phyloP scores from a whole-genome alignment of 2,888 invertebrate genomes.

The Isoperla grammatica region DNA sequence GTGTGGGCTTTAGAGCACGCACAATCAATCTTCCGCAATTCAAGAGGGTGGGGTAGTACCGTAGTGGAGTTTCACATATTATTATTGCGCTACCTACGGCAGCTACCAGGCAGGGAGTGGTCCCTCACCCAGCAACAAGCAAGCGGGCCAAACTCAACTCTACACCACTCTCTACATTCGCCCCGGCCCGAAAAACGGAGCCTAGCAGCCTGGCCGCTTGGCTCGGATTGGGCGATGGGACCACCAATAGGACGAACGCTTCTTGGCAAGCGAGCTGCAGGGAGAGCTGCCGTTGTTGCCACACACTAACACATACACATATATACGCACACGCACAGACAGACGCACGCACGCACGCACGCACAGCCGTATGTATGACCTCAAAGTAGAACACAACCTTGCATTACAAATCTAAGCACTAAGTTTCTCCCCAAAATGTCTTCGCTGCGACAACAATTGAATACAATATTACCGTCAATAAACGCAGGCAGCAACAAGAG shows the following conservation, averaged over 20 bases:
- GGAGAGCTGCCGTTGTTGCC: background rate
- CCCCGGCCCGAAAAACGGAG: too few relatives aligned
- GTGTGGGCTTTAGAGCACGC: background rate
- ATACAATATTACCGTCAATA: too few relatives aligned
- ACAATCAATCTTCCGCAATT: slow-evolving; percentile 1
- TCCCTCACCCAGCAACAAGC: slow-evolving; percentile 11
- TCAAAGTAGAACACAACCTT: slow-evolving; percentile 31
- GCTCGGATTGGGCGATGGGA: slow-evolving; percentile 14
- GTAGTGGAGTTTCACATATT: too few relatives aligned
- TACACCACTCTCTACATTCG: too few relatives aligned
- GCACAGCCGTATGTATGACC: slow-evolving; percentile 27
- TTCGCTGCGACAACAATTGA: too few relatives aligned
- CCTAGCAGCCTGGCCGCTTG: too few relatives aligned
- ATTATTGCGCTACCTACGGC: slow-evolving; percentile 11
- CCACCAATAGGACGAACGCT: slow-evolving; percentile 23
- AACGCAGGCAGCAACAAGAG: too few relatives aligned
- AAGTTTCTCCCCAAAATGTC: too few relatives aligned
- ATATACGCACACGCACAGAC: background rate
- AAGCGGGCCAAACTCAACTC: background rate
- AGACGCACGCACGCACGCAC: slow-evolving; percentile 3
- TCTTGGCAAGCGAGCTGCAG: background rate
- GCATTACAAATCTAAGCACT: slow-evolving; percentile 19
- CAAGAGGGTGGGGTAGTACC: background rate
- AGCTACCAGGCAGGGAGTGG: slow-evolving; percentile 16
- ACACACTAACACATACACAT: background rate